These are phyloP conservation scores for Chromobotia macracanthus DNA, from an alignment of 2,797 vertebrate species.

Conservation along the genomic window DNA sequence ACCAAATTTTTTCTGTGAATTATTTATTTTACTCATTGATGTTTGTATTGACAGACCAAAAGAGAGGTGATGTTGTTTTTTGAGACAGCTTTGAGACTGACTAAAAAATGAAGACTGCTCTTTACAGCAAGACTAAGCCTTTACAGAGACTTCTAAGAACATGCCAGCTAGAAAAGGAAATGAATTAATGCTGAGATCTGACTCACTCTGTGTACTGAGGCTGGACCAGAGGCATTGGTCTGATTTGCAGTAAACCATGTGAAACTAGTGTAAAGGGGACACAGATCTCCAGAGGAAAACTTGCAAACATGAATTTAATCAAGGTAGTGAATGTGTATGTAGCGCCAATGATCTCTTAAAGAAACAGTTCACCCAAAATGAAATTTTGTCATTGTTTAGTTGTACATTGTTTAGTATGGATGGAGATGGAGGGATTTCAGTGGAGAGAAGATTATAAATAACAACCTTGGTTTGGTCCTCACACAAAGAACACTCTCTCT, in stretches of 20 bases:
- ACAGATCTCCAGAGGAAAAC: background rate
- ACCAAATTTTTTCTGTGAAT: background rate
- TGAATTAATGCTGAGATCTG: background rate
- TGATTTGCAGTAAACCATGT: conserved; percentile 1
- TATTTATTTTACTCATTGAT: background rate
- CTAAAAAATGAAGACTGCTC: background rate
- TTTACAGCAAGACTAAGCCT: background rate
- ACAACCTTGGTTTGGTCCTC: no score
- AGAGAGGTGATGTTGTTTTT: background rate
- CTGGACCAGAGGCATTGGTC: background rate
- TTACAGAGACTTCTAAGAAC: conserved; percentile 9
- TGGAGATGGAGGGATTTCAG: no score
- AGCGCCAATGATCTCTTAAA: conserved; percentile 38
- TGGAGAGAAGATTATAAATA: no score
- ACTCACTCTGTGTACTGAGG: background rate
- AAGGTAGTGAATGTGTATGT: conserved; percentile 24
- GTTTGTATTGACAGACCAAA: conserved; percentile 10
- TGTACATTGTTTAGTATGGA: no score
- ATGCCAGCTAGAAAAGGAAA: background rate
- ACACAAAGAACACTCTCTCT: no score
- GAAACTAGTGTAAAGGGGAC: background rate
- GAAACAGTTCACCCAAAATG: background rate
- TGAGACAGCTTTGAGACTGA: background rate
- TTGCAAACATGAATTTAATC: conserved; percentile 42
- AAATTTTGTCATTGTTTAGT: no score